Base-by-base conservation (phyloP, 2,797 vertebrate species). In the Myotis myotis region DNA sequence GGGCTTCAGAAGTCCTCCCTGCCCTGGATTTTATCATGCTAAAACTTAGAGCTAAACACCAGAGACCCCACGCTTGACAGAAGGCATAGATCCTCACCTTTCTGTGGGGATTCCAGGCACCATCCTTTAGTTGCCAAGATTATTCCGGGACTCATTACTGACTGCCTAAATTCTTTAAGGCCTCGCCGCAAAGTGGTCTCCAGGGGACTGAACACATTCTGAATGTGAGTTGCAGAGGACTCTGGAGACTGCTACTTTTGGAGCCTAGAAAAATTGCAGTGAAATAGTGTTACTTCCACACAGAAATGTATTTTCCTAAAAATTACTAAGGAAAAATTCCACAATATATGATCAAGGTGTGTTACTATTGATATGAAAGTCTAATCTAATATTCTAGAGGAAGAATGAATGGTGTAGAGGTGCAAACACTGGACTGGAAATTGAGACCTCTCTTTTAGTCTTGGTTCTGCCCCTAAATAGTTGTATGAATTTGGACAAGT, bases 141-240 rank as follows among this genome's bases (percentile, higher is more conserved):
- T 91, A 87, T 95, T 97, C 95, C 60, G 49, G 87, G 75, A 38
- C 55, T 72, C 41, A 23, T 66, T 51, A 66, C 82, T 72, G 80
- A 30, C 41, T 88, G 36, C 79, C 64, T 83, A 53, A 55, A 60
- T 87, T 92, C 93, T 68, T 75, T 85, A 97, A 93, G 8, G 9
- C 19, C 75, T 16, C 30, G 2, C 0, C 17, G 81, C 66, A 97
- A 92, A 47, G 5, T 71, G 49, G 51, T 89, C 86, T 89, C 49
- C 36, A 70, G 71, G 38, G 91, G 10, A 68, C 38, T 36, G 38
- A 81, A 87, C 33, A 23, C 53, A 62, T 71, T 94, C 79, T 87
- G 49, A 64, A n/a, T 75, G 28, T 94, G 78, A 23, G 57, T 93
- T 72, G 49, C 28, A 82, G 85, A 97, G 38, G 79, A 66, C 49